Evolutionary conservation across 92 coral and sea anemone genomes (phyloP).

Genomic region (Zoanthus sansibaricus): DNA sequence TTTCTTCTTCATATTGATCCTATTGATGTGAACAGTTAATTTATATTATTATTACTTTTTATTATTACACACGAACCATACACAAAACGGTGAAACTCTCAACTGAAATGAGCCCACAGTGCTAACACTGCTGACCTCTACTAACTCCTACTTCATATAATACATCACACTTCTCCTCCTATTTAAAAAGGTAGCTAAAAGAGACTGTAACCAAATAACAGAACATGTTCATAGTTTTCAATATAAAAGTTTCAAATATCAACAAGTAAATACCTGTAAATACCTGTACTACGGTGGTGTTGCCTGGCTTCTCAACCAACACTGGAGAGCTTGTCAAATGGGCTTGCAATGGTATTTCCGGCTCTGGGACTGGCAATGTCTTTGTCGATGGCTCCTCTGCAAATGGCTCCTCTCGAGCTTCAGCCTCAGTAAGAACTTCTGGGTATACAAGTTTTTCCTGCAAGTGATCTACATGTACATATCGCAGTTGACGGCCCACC

Average conservation of each 20-base stretch:
- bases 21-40: too few relatives aligned
- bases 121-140: too few relatives aligned
- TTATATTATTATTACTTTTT: too few relatives aligned
- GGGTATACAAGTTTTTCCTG: background rate
- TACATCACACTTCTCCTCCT: background rate
- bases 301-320: background rate
- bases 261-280: background rate
- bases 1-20: background rate
- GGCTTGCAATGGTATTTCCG: background rate
- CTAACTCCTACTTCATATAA: too few relatives aligned
- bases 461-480: conserved; percentile 69
- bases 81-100: too few relatives aligned
- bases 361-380: background rate
- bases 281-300: background rate
- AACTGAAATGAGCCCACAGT: too few relatives aligned
- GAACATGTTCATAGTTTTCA: background rate
- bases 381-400: background rate
- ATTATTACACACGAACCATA: background rate
- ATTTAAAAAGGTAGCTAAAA: background rate
- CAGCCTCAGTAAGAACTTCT: background rate
- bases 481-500: conserved; percentile 54
- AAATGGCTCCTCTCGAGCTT: background rate
- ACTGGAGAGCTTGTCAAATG: background rate
- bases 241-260: background rate
- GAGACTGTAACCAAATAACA: background rate